phyloP scores from a whole-genome alignment of 1,140 invertebrate genomes.

The Eurosta solidaginis region DNA sequence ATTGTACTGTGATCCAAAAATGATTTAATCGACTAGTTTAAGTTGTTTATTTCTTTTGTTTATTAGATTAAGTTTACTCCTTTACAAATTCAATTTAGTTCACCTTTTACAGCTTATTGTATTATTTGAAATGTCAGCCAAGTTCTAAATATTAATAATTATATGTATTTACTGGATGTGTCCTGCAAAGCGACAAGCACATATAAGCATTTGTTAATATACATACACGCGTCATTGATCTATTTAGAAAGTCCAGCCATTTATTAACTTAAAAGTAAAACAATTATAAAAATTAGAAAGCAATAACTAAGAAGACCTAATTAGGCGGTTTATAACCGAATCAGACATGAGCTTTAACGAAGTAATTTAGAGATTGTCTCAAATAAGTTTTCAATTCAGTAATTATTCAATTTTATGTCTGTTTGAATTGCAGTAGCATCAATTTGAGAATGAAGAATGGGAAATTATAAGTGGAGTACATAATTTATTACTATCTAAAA shows the following conservation, averaged over 20 bases:
- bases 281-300: neutral
- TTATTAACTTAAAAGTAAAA: neutral
- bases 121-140: constrained; percentile 6
- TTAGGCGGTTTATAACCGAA: neutral
- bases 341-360: too few relatives aligned
- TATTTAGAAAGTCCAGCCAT: neutral
- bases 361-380: too few relatives aligned
- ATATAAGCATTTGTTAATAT: neutral
- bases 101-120: neutral
- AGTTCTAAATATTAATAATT: neutral
- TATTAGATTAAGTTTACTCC: constrained; percentile 11
- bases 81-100: constrained; percentile 18
- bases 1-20: too few relatives aligned
- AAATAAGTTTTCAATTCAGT: too few relatives aligned
- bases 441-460: neutral
- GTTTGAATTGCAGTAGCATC: neutral
- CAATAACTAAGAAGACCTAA: neutral
- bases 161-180: neutral
- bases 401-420: neutral
- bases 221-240: too few relatives aligned
- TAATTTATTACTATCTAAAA: constrained; percentile 6
- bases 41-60: constrained; percentile 9
- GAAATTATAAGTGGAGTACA: neutral
- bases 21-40: neutral
- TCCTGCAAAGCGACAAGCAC: neutral